These are phyloP conservation scores for Hemicentrotus pulcherrimus DNA, from an alignment of 35 echinoderm and acorn worm species.

Conservation along the genomic window DNA sequence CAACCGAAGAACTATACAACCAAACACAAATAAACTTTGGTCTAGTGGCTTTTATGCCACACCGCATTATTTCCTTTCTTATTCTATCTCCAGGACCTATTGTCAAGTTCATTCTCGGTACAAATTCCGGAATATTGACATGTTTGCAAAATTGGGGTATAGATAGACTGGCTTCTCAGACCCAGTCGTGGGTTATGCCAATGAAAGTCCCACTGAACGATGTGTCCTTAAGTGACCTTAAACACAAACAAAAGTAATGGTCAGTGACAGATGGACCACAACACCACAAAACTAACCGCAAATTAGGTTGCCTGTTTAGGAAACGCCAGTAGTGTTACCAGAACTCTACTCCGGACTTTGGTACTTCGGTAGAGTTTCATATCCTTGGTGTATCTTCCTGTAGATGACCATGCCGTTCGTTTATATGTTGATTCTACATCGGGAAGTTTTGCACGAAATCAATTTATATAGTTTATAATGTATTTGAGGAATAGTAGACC, in stretches of 20 bases:
- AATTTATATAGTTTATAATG: too few species aligned
- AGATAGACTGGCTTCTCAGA: background rate
- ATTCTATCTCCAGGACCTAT: background rate
- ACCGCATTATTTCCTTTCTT: background rate
- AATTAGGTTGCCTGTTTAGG: background rate
- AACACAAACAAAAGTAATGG: background rate
- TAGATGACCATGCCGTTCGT: too few species aligned
- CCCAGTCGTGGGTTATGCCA: background rate
- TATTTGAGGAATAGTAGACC: too few species aligned
- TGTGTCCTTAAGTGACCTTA: background rate
- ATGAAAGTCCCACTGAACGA: background rate
- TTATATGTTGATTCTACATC: too few species aligned
- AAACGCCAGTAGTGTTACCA: too few species aligned
- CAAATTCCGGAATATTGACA: background rate
- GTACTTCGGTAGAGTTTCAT: too few species aligned
- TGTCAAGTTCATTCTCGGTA: background rate
- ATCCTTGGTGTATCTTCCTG: too few species aligned
- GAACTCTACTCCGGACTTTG: too few species aligned
- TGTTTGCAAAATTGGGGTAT: background rate
- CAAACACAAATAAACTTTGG: slow-evolving; percentile 31
- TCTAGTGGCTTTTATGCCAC: slow-evolving; percentile 17
- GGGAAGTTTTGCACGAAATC: too few species aligned
- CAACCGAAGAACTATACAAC: background rate
- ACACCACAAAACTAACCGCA: background rate
- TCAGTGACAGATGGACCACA: background rate